Evolutionary conservation across 2,797 vertebrate genomes (phyloP), one percentile per base, ranked within the genome.

Genomic region (Manis pentadactyla): DNA sequence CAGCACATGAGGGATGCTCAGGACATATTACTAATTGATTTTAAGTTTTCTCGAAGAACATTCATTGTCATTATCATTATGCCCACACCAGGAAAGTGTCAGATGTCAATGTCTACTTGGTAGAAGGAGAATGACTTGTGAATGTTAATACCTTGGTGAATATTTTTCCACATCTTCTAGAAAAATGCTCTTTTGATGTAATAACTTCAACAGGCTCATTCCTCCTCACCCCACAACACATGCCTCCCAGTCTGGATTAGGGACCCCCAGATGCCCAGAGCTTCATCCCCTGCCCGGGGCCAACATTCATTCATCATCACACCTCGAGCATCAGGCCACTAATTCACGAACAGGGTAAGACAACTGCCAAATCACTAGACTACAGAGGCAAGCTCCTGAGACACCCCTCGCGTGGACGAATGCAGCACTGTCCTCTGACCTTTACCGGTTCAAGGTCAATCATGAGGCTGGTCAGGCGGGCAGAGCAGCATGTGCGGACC

Each of bases 381-480:
- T 97, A 98, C 98, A 98, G 98, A 98, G 97, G 98, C 98, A 97
- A 96, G 98, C 97, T 98, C 97, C 92, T 97, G 97, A 98, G 98
- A 98, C 98, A 98, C 98, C 98, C 98, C 98, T 99, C 98, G 98
- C 93, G 96, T 98, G 97, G 98, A 99, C 99, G 98, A 99, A 98
- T 98, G 98, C 98, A 96, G 98, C 96, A 94, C 97, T 89, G 92
- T 98, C 98, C 96, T 97, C 91, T 99, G 98, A 99, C 99, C 99
- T 99, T 98, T 98, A 98, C 98, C 97, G 61, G 98, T 99, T 99
- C 98, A 99, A 98, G 98, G 98, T 99, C 98, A 98, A 99, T 99
- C 99, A 99, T 99, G 98, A 99, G 99, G 97, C 95, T 98, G 99
- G 98, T 98, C 98, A 98, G 98, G 98, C 98, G 98, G 98, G 98